Evolutionary conservation across 1,140 invertebrate species (phyloP).

Genomic region (Micrasema longulum): DNA sequence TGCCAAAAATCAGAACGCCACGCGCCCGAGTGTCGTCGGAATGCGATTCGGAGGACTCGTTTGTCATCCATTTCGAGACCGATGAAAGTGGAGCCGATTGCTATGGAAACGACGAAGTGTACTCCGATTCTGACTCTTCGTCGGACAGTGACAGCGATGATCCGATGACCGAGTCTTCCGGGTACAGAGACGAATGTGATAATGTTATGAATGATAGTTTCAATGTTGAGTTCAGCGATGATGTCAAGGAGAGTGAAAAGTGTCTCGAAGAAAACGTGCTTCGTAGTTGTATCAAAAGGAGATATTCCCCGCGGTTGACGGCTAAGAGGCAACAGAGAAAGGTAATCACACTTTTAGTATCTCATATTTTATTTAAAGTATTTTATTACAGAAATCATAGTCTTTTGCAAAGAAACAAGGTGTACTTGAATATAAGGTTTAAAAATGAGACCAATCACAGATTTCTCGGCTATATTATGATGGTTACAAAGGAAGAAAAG

Average conservation of each 20-base stretch:
- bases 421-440: too few relatives aligned
- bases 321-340: too few relatives aligned
- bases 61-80: constrained; percentile 47
- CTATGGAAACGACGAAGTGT: constrained; percentile 38
- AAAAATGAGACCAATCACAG: too few relatives aligned
- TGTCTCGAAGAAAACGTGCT: constrained; percentile 5
- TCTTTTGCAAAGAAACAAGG: too few relatives aligned
- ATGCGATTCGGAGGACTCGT: constrained; percentile 53
- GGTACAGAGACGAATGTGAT: constrained; percentile 19
- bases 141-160: constrained; percentile 39
- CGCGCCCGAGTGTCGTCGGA: constrained; percentile 40
- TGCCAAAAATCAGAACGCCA: background rate
- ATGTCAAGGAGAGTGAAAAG: background rate
- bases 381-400: too few relatives aligned
- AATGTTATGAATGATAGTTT: constrained; percentile 3
- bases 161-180: constrained; percentile 15
- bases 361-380: too few relatives aligned
- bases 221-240: background rate
- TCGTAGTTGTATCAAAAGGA: constrained; percentile 24
- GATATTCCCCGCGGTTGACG: background rate
- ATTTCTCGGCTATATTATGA: too few relatives aligned
- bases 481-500: too few relatives aligned
- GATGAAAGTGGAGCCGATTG: constrained; percentile 3
- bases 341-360: too few relatives aligned
- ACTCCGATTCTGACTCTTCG: background rate